Base-by-base conservation (phyloP, 2,797 vertebrate genomes). In the Phalanger gymnotis region DNA sequence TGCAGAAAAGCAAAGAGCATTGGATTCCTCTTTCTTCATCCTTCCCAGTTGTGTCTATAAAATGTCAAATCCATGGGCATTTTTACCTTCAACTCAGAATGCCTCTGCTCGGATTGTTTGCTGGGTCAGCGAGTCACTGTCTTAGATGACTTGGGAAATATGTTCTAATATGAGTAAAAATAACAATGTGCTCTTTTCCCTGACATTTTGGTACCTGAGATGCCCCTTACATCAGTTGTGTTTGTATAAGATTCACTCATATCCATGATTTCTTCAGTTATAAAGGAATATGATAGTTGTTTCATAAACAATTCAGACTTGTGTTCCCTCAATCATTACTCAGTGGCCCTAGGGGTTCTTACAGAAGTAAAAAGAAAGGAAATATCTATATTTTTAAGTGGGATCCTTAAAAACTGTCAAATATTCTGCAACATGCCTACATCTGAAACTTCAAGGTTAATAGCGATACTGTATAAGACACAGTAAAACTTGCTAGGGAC, bases 21-120 rank as follows among this genome's bases (percentile, higher is more conserved):
- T 87, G 34, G 4, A 2, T 13, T 7, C 10, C 57, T 34, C 0
- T 93, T 0, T 73, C 56, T 19, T 90, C 95, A 53, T 87, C 13
- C 92, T 54, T 3, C 40, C 53, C 19, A 89, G 5, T 90, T 7
- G 22, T 1, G 10, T 91, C 13, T 34, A 53, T 0, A 58, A 31
- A 54, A n/a, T 81, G 40, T 47, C 6, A 66, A 5, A 16, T 27
- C 73, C 19, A 28, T 9, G 56, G 34, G 4, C 11, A 91, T 10
- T 94, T 95, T 11, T 89, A 66, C 2, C 51, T 96, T 91, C 91
- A 52, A 40, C 53, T 61, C 47, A 53, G 58, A 58, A 93, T 73
- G 90, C 1, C 28, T 34, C 31, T n/a, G 40, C 93, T 61, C 57
- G 2, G 58, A 90, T 47, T 57, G 66, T 93, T 93, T 87, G 73